Conservation (phyloP, 1,140 invertebrate genomes). For the Sweltsa coloradensis region DNA sequence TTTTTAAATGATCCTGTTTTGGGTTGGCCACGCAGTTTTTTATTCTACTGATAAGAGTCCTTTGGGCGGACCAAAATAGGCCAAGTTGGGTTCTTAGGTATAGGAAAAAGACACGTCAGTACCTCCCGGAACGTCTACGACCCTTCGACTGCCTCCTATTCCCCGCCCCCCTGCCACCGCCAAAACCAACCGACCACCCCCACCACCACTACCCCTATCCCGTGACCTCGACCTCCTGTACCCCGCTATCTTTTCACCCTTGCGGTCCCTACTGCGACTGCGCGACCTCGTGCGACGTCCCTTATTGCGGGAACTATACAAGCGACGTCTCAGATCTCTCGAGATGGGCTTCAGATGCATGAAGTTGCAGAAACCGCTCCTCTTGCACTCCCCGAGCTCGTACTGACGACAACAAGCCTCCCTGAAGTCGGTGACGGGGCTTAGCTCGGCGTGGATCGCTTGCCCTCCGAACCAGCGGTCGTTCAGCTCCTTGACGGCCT, state of each 20-base stretch:
- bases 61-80: too few relatives aligned
- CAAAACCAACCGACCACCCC: too few relatives aligned
- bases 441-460: conserved; percentile 96
- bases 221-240: background rate
- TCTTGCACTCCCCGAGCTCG: conserved; percentile 96
- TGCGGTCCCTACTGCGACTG: background rate
- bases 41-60: too few relatives aligned
- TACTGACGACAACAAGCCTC: conserved; percentile 99
- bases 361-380: conserved; percentile 98
- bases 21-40: too few relatives aligned
- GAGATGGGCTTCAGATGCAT: conserved; percentile 99
- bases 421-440: conserved; percentile 96
- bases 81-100: too few relatives aligned
- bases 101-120: too few relatives aligned
- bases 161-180: background rate
- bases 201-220: too few relatives aligned
- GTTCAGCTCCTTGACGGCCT: conserved; percentile 90
- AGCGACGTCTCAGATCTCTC: conserved; percentile 71
- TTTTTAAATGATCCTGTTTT: too few relatives aligned
- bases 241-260: too few relatives aligned
- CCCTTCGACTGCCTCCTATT: too few relatives aligned
- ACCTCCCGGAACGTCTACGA: too few relatives aligned
- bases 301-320: conserved; percentile 46
- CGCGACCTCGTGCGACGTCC: conserved; percentile 14
- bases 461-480: conserved; percentile 98